These are phyloP conservation scores for Solenodon paradoxus DNA, from an alignment of 2,113 vertebrate genomes.

Conservation along the genomic window DNA sequence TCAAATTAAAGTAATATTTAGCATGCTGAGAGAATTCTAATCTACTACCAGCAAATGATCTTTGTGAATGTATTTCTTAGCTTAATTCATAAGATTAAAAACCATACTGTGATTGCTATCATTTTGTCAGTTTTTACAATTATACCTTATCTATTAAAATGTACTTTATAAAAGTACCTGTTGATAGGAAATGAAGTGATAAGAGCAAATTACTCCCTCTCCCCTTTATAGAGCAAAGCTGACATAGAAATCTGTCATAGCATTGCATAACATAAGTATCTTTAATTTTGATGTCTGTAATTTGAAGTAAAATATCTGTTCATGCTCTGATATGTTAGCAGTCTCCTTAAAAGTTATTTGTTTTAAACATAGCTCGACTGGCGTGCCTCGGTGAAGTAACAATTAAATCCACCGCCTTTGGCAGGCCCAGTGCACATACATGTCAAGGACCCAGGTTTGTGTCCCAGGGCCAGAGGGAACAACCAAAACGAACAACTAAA, in stretches of 20 bases:
- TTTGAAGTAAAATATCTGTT: neutral
- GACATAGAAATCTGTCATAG: neutral
- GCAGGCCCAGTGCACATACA: too few relatives aligned
- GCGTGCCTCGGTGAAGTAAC: too few relatives aligned
- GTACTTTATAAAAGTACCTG: neutral
- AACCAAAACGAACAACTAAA: too few relatives aligned
- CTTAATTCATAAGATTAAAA: conserved; percentile 15
- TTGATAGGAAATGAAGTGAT: neutral
- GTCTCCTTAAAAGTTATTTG: neutral
- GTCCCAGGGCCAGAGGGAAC: too few relatives aligned
- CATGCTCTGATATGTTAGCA: neutral
- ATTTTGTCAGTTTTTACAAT: neutral
- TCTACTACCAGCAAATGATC: neutral
- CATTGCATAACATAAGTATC: neutral
- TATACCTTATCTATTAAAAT: conserved; percentile 13
- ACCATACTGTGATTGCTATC: neutral
- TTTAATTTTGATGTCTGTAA: conserved; percentile 23
- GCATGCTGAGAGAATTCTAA: neutral
- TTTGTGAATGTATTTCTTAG: neutral
- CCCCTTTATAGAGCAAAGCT: neutral
- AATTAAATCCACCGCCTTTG: too few relatives aligned
- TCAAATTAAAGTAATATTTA: conserved; percentile 34
- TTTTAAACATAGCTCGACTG: neutral
- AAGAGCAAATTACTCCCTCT: neutral
- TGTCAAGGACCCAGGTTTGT: too few relatives aligned